Conservation (phyloP, 2,888 invertebrate genomes). For the Hipparchia sbordonii region DNA sequence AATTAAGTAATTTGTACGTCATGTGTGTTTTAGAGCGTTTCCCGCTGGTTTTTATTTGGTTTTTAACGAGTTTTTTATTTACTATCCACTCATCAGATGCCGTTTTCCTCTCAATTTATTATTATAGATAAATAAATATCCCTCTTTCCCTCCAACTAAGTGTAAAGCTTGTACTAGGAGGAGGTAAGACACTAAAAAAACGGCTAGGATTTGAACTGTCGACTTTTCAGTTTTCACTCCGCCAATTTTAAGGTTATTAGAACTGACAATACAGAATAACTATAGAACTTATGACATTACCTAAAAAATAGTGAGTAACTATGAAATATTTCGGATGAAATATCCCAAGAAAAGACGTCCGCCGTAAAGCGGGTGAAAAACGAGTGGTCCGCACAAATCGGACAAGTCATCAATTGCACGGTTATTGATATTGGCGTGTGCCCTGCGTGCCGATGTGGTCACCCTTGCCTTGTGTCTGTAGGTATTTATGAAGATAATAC, state of each 20-base stretch:
- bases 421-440: conserved; percentile 76
- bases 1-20: conserved; percentile 63
- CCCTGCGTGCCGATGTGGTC: conserved; percentile 38
- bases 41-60: conserved; percentile 57
- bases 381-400: conserved; percentile 73
- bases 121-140: too few species aligned
- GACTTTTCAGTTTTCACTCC: not conserved
- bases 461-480: conserved; percentile 13
- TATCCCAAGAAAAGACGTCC: conserved; percentile 51
- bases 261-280: not conserved
- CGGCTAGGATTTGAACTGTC: too few species aligned
- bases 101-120: not conserved
- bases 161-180: too few species aligned
- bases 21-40: conserved; percentile 64
- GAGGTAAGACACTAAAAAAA: too few species aligned
- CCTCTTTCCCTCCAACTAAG: too few species aligned
- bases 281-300: not conserved
- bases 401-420: conserved; percentile 77
- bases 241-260: not conserved
- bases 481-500: conserved; percentile 22
- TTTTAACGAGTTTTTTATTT: conserved; percentile 8
- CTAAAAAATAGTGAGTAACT: conserved; percentile 6
- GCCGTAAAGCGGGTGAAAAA: conserved; percentile 74
- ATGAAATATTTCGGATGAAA: conserved; percentile 24
- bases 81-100: not conserved